Evolutionary conservation across 2,797 vertebrate species (phyloP), one percentile per base, ranked within the genome.

Genomic region (Galaxias olidus): DNA sequence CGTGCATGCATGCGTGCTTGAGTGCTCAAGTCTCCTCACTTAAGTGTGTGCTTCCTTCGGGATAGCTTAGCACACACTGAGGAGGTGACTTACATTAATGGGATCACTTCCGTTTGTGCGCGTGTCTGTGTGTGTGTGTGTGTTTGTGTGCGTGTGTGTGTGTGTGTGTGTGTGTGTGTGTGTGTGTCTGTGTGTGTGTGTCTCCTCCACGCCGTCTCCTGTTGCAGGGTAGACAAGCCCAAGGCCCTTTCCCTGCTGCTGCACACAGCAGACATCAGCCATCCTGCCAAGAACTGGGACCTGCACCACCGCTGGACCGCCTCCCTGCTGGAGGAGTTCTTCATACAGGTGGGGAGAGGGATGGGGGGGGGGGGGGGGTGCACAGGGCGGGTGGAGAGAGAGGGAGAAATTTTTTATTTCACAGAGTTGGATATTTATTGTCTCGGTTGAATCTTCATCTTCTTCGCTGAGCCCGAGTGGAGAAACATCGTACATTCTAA

Each of bases 231-330:
- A 73, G 94, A 95, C 79, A 95, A 94, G 79, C 91, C 94, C 1
- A 95, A 95, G 88, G 93, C 93, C 64, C 88, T 96, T 78, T 95
- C 94, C n/a, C 78, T 96, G 74, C 86, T 96, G 78, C 83, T 96
- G 65, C 94, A 96, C 80, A 93, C 94, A 10, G 94, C 94, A 52
- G 94, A 96, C 84, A 95, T 96, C 74, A 96, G 93, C 75, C 94
- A 96, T 80, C 94, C 94, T 5, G 94, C 94, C 7, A 95, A 96
- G 78, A 90, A 89, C 1, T 96, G 94, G 94, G 90, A 94, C 20
- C 89, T 95, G 30, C 94, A 96, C 72, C 91, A 95, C 64, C 93
- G 91, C 75, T 96, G 94, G 94, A 96, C 94, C 4, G 91, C 92
- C 83, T 93, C 92, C 0, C 84, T 96, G 30, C 83, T 96, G 70